These are phyloP conservation scores for Drosophila oshimai DNA, from an alignment of 1,140 invertebrate species.

Conservation along the genomic window DNA sequence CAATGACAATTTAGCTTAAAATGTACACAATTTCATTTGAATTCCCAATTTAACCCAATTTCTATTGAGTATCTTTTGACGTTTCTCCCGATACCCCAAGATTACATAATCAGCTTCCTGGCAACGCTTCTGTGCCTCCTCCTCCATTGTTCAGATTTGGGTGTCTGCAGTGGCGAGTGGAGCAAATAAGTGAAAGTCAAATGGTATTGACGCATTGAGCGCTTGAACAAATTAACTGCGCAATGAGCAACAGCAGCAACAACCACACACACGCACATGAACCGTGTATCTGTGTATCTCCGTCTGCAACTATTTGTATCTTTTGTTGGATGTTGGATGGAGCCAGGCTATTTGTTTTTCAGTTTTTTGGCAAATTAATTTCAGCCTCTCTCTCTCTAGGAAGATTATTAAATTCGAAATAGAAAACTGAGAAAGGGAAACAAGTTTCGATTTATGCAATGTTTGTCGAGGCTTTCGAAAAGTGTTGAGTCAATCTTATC, in stretches of 20 bases:
- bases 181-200: constrained; percentile 76
- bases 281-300: constrained; percentile 15
- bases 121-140: not conserved
- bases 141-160: constrained; percentile 38
- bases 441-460: constrained; percentile 48
- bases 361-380: constrained; percentile 39
- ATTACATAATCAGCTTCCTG: constrained; percentile 26
- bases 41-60: not conserved
- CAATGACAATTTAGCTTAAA: no score
- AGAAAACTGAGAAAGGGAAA: constrained; percentile 40
- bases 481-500: constrained; percentile 30
- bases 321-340: constrained; percentile 16
- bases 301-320: constrained; percentile 45
- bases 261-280: constrained; percentile 5
- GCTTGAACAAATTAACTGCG: constrained; percentile 78
- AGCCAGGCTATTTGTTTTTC: constrained; percentile 30
- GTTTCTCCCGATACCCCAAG: not conserved
- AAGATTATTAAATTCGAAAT: constrained; percentile 46
- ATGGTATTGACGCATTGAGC: constrained; percentile 77
- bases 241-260: constrained; percentile 55
- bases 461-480: constrained; percentile 17
- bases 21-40: no score
- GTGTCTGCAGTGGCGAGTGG: constrained; percentile 40
- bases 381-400: constrained; percentile 32
- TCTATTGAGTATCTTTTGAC: not conserved